Base-by-base conservation (phyloP, 1,140 invertebrate genomes). In the Pogonomyrmex californicus region DNA sequence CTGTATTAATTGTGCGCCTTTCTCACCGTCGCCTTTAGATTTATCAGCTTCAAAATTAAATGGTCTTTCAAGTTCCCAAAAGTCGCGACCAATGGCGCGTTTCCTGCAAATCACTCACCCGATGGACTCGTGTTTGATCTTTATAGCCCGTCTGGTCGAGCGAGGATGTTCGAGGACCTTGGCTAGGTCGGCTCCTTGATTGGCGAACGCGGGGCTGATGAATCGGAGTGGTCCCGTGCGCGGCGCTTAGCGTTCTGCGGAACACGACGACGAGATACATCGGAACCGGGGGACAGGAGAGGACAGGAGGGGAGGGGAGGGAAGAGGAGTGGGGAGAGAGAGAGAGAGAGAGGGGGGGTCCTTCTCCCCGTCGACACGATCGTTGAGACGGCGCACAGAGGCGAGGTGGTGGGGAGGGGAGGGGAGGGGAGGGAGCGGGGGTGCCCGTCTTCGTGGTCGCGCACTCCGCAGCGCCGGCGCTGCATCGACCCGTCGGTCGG, bases 401-500 rank as follows among this genome's bases (percentile, higher is more conserved):
- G 38, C 23, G 77, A 73, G 51, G n/a, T 90, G 54, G 85, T 87
- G 85, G 89, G 87, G 85, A n/a, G n/a, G n/a, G n/a, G n/a, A n/a
- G n/a, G n/a, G n/a, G n/a, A n/a, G n/a, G n/a, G n/a, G n/a, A n/a
- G n/a, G n/a, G n/a, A n/a, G n/a, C n/a, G n/a, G n/a, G n/a, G n/a
- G n/a, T 79, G 62, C 75, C 68, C 58, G 79, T 90, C 85, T 90
- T 88, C 81, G 73, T 79, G 89, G 87, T 85, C 76, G 79, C 79
- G 54, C 81, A 41, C 70, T 76, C 83, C 73, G 88, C 77, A 91
- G 92, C 93, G 91, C 92, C 92, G 92, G 90, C 92, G 92, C 92
- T 93, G 91, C 90, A 94, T 93, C 92, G 93, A 93, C 92, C 92
- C 91, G 86, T 70, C 66, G 58, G 14, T 66, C 33, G 14, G 41